Evolutionary conservation across 2,113 vertebrate species (phyloP).

Genomic region (Hiodon alosoides): DNA sequence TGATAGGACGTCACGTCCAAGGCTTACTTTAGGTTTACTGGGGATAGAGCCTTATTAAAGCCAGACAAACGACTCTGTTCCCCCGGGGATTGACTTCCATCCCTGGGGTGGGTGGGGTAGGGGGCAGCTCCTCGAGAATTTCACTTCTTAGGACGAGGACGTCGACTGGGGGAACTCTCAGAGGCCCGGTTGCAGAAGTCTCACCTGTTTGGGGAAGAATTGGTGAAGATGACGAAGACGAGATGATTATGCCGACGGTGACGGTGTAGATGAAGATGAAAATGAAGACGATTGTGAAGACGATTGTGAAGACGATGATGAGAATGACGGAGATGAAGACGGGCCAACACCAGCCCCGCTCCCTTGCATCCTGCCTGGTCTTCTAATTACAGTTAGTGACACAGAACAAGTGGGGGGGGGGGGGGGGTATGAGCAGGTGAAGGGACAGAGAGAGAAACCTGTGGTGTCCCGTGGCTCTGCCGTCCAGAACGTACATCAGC

Average conservation of each 20-base stretch:
- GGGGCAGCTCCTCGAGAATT: constrained; percentile 10
- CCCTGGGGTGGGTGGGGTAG: not conserved
- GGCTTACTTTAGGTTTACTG: constrained; percentile 50
- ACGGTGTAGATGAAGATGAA: constrained; percentile 52
- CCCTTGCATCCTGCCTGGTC: constrained; percentile 87
- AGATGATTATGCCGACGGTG: constrained; percentile 43
- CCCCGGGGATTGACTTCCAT: constrained; percentile 50
- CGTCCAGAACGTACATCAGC: constrained; percentile 95
- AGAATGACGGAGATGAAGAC: not conserved
- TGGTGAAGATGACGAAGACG: too few relatives aligned
- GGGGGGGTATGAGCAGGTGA: constrained; percentile 77
- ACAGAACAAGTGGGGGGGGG: constrained; percentile 60
- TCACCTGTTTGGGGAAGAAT: constrained; percentile 53
- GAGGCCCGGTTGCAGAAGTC: constrained; percentile 37
- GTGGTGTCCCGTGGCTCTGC: constrained; percentile 91
- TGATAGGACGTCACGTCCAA: constrained; percentile 33
- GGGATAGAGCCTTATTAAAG: constrained; percentile 43
- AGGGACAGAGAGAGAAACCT: constrained; percentile 90
- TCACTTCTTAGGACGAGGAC: not conserved
- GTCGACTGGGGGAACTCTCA: constrained; percentile 32
- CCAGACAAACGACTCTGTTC: constrained; percentile 44
- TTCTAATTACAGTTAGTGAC: constrained; percentile 92
- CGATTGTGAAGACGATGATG: not conserved
- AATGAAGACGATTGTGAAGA: not conserved
- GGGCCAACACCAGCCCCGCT: constrained; percentile 79